These are phyloP conservation scores for Panorpa germanica DNA, from an alignment of 2,888 invertebrate species.

Conservation along the genomic window DNA sequence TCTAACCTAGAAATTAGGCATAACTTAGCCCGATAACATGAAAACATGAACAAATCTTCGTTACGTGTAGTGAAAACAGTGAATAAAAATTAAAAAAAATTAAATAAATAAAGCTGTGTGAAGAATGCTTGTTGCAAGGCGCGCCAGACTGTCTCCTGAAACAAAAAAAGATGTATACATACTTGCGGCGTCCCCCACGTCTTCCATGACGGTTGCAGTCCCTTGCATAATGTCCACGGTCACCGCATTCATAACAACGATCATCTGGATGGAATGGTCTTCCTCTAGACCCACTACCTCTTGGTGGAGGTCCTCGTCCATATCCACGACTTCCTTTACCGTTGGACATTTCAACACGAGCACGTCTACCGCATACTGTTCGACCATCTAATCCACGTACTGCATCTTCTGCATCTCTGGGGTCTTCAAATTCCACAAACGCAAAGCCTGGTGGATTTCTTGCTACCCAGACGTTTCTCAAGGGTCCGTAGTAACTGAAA, in stretches of 20 bases:
- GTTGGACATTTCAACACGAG: slow-evolving; percentile 82
- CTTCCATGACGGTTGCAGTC: slow-evolving; percentile 60
- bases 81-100: slow-evolving; percentile 2
- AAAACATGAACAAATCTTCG: too few species aligned
- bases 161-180: slow-evolving; percentile 14
- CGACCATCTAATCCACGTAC: slow-evolving; percentile 57
- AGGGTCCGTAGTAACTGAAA: slow-evolving; percentile 79
- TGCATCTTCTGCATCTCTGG: slow-evolving; percentile 82
- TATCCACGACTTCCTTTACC: slow-evolving; percentile 32
- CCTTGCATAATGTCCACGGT: slow-evolving; percentile 82
- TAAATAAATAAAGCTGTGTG: slow-evolving; percentile 1
- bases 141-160: slow-evolving; percentile 4
- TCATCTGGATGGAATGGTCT: slow-evolving; percentile 76
- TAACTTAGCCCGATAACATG: too few species aligned
- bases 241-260: slow-evolving; percentile 88
- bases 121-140: too few species aligned
- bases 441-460: slow-evolving; percentile 91
- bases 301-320: slow-evolving; percentile 34
- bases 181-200: slow-evolving; percentile 32
- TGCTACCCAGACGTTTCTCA: slow-evolving; percentile 95
- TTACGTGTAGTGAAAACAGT: too few species aligned
- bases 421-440: slow-evolving; percentile 86
- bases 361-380: slow-evolving; percentile 74
- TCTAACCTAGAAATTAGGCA: too few species aligned
- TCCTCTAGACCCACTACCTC: slow-evolving; percentile 35